Conservation (phyloP, 2,113 vertebrate genomes). For the Pteronura brasiliensis region DNA sequence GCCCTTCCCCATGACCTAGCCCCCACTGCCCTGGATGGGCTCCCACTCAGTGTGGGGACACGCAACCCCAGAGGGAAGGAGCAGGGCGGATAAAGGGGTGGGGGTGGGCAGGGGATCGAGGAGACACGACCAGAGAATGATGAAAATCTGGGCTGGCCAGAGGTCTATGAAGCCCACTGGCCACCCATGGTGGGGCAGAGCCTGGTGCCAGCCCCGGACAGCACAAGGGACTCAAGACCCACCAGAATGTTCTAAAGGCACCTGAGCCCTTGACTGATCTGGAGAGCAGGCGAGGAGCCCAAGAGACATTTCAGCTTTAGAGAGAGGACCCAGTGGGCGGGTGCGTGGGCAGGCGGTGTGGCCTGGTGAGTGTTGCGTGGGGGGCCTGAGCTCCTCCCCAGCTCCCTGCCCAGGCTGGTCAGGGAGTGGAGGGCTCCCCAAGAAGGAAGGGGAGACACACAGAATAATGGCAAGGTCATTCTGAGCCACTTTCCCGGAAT, state of each 20-base stretch:
- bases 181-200: neutral
- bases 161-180: rapidly evolving
- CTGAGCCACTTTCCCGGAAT: neutral
- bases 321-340: neutral
- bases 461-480: rapidly evolving
- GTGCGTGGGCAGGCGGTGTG: rapidly evolving
- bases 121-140: neutral
- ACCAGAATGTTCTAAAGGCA: neutral
- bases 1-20: neutral
- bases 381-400: no score
- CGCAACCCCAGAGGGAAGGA: no score
- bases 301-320: neutral
- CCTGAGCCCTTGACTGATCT: neutral
- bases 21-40: rapidly evolving
- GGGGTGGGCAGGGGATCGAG: neutral
- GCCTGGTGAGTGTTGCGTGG: neutral
- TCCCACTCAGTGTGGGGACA: rapidly evolving
- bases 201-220: rapidly evolving
- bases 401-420: neutral
- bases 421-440: neutral
- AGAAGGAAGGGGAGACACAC: neutral
- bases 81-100: no score
- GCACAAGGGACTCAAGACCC: neutral
- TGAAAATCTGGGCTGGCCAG: neutral
- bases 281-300: neutral